phyloP scores from a whole-genome alignment of 2,113 vertebrate species.

The Embiotoca jacksoni region DNA sequence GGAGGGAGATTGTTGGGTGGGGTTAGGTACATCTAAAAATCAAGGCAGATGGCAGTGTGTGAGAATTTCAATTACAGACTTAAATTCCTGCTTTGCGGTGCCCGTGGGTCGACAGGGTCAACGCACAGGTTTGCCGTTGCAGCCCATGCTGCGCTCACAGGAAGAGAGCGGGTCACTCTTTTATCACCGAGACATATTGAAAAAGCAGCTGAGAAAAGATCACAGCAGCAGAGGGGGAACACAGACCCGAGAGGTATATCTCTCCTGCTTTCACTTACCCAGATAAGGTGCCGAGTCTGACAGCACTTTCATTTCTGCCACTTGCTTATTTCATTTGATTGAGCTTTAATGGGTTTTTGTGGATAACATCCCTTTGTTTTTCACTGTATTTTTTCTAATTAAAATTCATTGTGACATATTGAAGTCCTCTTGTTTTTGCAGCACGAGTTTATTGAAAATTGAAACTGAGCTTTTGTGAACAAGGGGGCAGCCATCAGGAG shows the following conservation, averaged over 20 bases:
- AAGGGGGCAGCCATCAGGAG: constrained; percentile 50
- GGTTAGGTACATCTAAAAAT: constrained; percentile 45
- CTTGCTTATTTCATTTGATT: constrained; percentile 68
- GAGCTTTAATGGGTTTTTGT: constrained; percentile 70
- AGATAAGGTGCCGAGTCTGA: constrained; percentile 66
- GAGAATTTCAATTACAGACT: constrained; percentile 60
- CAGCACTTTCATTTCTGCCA: constrained; percentile 64
- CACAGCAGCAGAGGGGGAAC: constrained; percentile 47
- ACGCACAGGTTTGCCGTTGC: constrained; percentile 63
- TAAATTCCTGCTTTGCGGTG: constrained; percentile 57
- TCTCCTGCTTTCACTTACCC: constrained; percentile 55
- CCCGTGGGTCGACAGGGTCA: constrained; percentile 66
- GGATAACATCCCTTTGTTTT: constrained; percentile 58
- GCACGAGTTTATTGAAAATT: constrained; percentile 32
- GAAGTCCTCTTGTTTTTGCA: constrained; percentile 46
- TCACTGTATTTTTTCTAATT: constrained; percentile 56
- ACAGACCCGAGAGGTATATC: constrained; percentile 54
- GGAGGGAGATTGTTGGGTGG: constrained; percentile 10
- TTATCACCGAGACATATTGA: constrained; percentile 72
- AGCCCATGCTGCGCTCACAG: constrained; percentile 52
- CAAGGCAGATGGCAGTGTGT: constrained; percentile 69
- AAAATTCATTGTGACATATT: constrained; percentile 51
- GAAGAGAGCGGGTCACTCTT: constrained; percentile 67
- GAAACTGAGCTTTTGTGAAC: constrained; percentile 21
- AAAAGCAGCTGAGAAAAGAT: constrained; percentile 70